Base-by-base conservation (phyloP, 2,113 vertebrate genomes). In the Ammodytes dubius region DNA sequence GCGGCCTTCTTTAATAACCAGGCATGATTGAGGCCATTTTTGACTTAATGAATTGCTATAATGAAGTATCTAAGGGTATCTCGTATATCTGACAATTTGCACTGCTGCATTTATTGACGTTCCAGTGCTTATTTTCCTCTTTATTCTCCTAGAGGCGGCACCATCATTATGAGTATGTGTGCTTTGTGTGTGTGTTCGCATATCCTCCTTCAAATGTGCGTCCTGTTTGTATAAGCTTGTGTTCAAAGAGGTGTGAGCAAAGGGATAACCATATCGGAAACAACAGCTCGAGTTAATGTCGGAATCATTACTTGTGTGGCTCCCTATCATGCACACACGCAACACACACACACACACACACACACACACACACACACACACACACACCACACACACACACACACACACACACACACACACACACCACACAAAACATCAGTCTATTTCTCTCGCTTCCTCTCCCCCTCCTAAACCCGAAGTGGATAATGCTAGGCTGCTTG, bases 401-500 rank as follows among this genome's bases (percentile, higher is more conserved):
- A 4, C 37, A 14, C 56, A 8, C 7, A 37, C 15, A 47, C 37
- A 63, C 40, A 10, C 13, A 60, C 56, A 4, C 40, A 40, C 71
- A 17, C 73, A 58, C 47, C 47, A 53, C 50, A 27, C 27, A 27
- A 47, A 59, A 52, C 52, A 74, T 54, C 60, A 50, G 45, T 57
- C 79, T 69, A 58, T 75, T 59, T 65, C 71, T 60, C 73, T 78
- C 79, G 65, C 52, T 57, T 77, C 58, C 77, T 70, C 74, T 72
- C 77, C 42, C 70, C 37, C 27, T 27, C 11, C 80, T 86, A 66
- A 85, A 87, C 83, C 89, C 90, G 91, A 92, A 92, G 92, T 91
- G 92, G 88, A 93, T 94, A 89, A 92, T 90, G 74, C 81, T 88
- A 90, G 93, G 87, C 82, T 91, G 84, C 88, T 86, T 92, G 90